phyloP scores from a whole-genome alignment of 2,797 vertebrate genomes.

The Onychomys leucogaster region DNA sequence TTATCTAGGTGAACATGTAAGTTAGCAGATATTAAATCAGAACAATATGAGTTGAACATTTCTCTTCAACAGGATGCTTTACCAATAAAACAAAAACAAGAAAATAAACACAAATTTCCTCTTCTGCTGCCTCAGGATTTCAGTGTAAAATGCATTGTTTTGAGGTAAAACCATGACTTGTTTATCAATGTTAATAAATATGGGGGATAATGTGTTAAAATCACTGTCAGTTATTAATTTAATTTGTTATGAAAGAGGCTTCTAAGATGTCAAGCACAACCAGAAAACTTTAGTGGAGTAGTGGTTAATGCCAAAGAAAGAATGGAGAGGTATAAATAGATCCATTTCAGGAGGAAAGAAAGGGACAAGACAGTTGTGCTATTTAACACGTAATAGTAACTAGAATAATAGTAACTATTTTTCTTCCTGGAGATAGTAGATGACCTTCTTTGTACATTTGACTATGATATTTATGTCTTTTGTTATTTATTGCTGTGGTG shows the following conservation, averaged over 20 bases:
- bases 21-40: not conserved
- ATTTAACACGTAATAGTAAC: not conserved
- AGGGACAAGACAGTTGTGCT: not conserved
- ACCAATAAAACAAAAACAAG: not conserved
- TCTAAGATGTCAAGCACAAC: not conserved
- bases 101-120: not conserved
- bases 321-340: not conserved
- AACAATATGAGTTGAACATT: not conserved
- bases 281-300: not conserved
- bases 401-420: not conserved
- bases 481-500: not conserved
- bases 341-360: not conserved
- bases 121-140: not conserved
- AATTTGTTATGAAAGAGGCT: not conserved
- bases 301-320: not conserved
- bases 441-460: constrained; percentile 11
- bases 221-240: not conserved
- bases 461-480: not conserved
- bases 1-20: not conserved
- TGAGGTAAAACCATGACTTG: not conserved
- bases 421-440: constrained; percentile 12
- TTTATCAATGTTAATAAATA: not conserved
- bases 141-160: not conserved
- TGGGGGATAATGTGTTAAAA: not conserved
- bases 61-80: not conserved